Base-by-base conservation (phyloP, 2,888 invertebrate species). In the Iphiclides podalirius region DNA sequence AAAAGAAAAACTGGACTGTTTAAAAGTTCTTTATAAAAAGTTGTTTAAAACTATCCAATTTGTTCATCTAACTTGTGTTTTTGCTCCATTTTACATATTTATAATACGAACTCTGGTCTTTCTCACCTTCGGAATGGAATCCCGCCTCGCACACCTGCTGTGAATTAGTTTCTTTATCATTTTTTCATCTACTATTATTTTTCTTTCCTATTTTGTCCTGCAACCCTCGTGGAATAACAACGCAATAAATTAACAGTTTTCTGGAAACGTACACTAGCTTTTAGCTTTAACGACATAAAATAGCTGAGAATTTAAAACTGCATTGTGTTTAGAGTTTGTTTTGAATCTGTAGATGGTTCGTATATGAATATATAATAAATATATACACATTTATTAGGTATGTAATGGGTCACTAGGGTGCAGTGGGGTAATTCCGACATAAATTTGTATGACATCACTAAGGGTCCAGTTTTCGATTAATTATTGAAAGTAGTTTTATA, bases 191-290 rank as follows among this genome's bases (percentile, higher is more conserved):
- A 55, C 53, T 53, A 56, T 49, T 52, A 53, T 53, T 52, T 52
- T 37, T 49, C 39, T 45, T 45, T 40, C 48, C 50, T 46, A 33
- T 49, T 51, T 52, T 53, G 52, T 52, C 49, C 37, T 20, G 36
- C 28, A 16, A 9, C 49, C 42, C 49, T 41, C 31, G 17, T 3
- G 57, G 59, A 70, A 74, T 67, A 72, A 72, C 68, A 68, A 47
- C 47, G 60, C 53, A 53, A 70, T 70, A 67, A 71, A 72, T 74
- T 68, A 65, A 60, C 62, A 65, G 65, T 64, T 65, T 61, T 57
- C 56, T 50, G 54, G 57, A 64, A 61, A 66, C 6, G 20, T 20
- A 20, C 20, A 20, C 20, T 61, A 58, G 54, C 53, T 26, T 16
- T 16, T 41, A 11, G 33, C 13, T 41, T n/a, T 28, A 3, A 41